Evolutionary conservation across 2,113 vertebrate species (phyloP), one percentile per base, ranked within the genome.

Genomic region (Mesembrinibis cayennensis): DNA sequence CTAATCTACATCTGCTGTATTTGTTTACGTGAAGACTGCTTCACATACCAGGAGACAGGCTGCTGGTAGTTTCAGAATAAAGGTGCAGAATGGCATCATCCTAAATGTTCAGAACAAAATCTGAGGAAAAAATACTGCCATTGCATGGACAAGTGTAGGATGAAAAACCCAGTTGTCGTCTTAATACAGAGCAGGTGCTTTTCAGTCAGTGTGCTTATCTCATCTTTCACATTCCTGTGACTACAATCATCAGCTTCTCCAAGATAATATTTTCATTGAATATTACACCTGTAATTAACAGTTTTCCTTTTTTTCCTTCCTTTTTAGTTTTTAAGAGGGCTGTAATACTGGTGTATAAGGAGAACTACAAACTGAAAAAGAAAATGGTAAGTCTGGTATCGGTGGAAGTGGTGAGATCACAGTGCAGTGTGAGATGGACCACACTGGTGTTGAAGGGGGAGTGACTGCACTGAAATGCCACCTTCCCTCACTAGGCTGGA

Each of bases 341-440:
- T 6, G 99, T 99, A 97, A 99, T 99, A 96, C 67, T 99, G 95
- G 99, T 99, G 47, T 99, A 99, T 97, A 99, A 99, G 97, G 99
- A 99, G 96, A 99, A 98, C 96, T 99, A 98, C 98, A 99, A 99
- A 97, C 98, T 99, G 81, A 99, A 99, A 95, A 99, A 99, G 98
- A 99, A 99, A 98, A 97, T 98, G 98, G 99, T 99, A 97, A 98
- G 99, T 96, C 22, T 86, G 63, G 21, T 72, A 12, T 36, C 70
- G 62, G 7, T 69, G 70, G 58, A 65, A 5, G 53, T 15, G 29
- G 42, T 72, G 16, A 12, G 61, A 36, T 80, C 40, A 42, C 63
- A 34, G 55, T 71, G 72, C 10, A 40, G 27, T 2, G 8, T 10
- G 36, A 74, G 42, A 66, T 34, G 36, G 63, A 71, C 38, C 21